Percentiles rank a stretch among this genome's conserved stretches.
Conservation (phyloP, 2,888 invertebrate genomes). For the Tethea ocularis region DNA sequence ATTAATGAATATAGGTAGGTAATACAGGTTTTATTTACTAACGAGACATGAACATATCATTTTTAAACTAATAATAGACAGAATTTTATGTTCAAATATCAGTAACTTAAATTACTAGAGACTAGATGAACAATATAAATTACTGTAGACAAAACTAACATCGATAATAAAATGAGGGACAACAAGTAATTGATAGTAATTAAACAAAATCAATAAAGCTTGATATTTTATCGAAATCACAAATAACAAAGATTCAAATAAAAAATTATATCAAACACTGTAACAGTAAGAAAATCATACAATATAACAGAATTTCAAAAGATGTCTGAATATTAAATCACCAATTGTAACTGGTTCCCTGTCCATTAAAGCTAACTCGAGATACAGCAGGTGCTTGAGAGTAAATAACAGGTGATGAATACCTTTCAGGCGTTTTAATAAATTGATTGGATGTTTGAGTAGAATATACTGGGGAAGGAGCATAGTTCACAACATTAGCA, state of each 20-base stretch:
- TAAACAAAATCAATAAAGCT: background rate
- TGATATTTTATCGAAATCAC: background rate
- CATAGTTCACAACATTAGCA: background rate
- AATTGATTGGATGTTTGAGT: background rate
- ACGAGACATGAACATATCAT: no score
- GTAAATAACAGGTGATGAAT: slow-evolving; percentile 21
- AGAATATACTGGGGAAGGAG: background rate
- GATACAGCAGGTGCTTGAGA: slow-evolving; percentile 64
- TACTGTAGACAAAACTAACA: background rate
- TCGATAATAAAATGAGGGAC: background rate
- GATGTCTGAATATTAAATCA: no score
- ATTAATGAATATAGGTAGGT: no score
- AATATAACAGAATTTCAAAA: no score
- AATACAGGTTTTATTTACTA: no score
- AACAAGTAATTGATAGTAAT: background rate
- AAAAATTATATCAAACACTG: background rate
- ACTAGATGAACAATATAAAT: background rate
- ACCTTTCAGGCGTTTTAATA: background rate
- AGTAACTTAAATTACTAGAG: background rate
- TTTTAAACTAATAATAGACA: no score
- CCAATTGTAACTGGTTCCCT: slow-evolving; percentile 62
- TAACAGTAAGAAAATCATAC: background rate
- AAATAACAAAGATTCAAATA: background rate
- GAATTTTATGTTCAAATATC: background rate
- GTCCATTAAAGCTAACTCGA: slow-evolving; percentile 83